These are phyloP conservation scores for Galleria mellonella DNA, from an alignment of 1,140 invertebrate genomes.

Conservation along the genomic window DNA sequence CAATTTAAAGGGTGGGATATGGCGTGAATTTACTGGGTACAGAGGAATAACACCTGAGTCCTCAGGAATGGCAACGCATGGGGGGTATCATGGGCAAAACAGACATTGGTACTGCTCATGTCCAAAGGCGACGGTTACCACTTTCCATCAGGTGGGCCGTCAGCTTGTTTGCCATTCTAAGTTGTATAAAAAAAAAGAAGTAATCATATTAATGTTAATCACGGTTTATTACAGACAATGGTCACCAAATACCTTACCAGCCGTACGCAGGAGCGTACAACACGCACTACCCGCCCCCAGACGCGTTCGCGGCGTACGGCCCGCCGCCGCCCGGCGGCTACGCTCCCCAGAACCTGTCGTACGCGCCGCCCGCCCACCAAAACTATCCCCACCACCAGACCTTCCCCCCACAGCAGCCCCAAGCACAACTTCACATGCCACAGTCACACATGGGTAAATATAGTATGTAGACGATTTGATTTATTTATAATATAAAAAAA, in stretches of 20 bases:
- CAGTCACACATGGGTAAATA: constrained; percentile 64
- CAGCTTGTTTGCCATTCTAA: no score
- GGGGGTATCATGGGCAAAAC: no score
- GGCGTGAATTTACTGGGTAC: no score
- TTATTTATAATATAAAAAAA: no score
- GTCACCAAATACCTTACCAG: constrained; percentile 72
- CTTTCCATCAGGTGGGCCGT: no score
- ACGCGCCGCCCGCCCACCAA: constrained; percentile 69
- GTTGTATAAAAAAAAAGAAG: no score
- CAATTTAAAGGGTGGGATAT: no score
- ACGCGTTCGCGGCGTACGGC: constrained; percentile 65
- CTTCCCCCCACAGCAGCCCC: constrained; percentile 60
- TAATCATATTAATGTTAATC: background rate
- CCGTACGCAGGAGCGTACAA: constrained; percentile 71
- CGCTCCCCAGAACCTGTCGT: constrained; percentile 65
- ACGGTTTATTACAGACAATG: constrained; percentile 54
- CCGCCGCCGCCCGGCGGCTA: constrained; percentile 66
- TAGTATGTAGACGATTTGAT: constrained; percentile 3
- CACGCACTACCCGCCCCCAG: constrained; percentile 69
- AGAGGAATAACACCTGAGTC: no score
- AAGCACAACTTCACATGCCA: constrained; percentile 64
- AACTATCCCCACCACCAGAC: constrained; percentile 66
- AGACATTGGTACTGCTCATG: no score
- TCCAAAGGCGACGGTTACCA: no score
- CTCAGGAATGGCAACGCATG: no score